Conservation (phyloP, 1,140 invertebrate genomes). For the Euschistus heros region DNA sequence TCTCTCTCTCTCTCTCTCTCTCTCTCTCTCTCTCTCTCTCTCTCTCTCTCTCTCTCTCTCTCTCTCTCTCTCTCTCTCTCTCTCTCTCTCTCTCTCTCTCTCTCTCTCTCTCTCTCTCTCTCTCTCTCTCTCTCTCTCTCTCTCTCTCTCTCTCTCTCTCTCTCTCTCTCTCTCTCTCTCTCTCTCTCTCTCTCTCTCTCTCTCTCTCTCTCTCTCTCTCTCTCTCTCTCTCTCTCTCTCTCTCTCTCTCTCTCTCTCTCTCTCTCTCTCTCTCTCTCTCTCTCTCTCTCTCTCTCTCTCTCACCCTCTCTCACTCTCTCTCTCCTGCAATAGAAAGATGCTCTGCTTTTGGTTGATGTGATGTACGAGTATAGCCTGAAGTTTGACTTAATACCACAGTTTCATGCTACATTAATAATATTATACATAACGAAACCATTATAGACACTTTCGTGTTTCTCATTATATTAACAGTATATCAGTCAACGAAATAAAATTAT, state of each 20-base stretch:
- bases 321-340: constrained; percentile 7
- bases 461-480: no score
- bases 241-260: constrained; percentile 28
- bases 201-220: constrained; percentile 18
- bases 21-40: constrained; percentile 20
- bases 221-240: constrained; percentile 23
- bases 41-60: constrained; percentile 21
- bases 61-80: constrained; percentile 25
- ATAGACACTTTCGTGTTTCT: no score
- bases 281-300: constrained; percentile 30
- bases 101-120: constrained; percentile 23
- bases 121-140: constrained; percentile 32
- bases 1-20: no score
- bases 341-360: background rate
- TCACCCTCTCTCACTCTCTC: constrained; percentile 24
- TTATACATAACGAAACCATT: no score
- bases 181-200: constrained; percentile 14
- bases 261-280: constrained; percentile 33
- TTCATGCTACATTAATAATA: no score
- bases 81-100: constrained; percentile 27
- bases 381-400: no score
- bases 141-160: constrained; percentile 30
- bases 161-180: constrained; percentile 17
- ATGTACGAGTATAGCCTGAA: no score
- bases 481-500: no score